Conservation (phyloP, 2,113 vertebrate species). For the Nestor notabilis region DNA sequence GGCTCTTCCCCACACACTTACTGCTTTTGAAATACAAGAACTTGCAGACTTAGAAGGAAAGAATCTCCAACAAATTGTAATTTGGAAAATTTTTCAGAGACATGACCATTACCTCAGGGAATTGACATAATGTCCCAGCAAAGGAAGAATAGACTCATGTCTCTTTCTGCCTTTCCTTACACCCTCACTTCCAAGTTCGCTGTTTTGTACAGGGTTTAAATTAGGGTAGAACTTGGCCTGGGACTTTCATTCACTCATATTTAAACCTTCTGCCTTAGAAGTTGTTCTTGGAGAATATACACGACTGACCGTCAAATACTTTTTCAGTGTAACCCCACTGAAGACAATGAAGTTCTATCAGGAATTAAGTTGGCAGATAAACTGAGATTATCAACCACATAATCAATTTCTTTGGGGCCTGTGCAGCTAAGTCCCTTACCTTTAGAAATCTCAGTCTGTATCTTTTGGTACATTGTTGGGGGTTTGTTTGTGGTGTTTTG, state of each 20-base stretch:
- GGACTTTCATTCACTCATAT: conserved; percentile 26
- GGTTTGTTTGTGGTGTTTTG: not conserved
- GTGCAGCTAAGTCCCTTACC: not conserved
- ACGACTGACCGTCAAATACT: not conserved
- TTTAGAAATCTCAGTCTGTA: not conserved
- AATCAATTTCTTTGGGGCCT: not conserved
- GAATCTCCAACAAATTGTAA: not conserved
- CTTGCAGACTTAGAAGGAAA: not conserved
- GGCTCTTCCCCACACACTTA: not conserved
- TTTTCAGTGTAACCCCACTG: not conserved
- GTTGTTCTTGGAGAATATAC: conserved; percentile 42
- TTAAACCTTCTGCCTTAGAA: conserved; percentile 10
- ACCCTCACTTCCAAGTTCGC: conserved; percentile 8
- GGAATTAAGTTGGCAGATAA: not conserved
- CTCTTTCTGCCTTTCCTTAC: conserved; percentile 2
- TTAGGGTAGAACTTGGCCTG: not conserved
- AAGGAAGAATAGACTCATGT: conserved; percentile 45
- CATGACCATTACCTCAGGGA: not conserved
- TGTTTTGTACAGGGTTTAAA: conserved; percentile 6
- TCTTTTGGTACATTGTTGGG: not conserved
- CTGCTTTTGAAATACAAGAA: not conserved
- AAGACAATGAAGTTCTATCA: conserved; percentile 8
- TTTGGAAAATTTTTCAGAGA: not conserved
- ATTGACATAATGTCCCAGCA: conserved; percentile 14
- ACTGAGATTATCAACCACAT: not conserved